Conservation (phyloP, 2,113 vertebrate genomes). For the Amphiprion ocellaris region DNA sequence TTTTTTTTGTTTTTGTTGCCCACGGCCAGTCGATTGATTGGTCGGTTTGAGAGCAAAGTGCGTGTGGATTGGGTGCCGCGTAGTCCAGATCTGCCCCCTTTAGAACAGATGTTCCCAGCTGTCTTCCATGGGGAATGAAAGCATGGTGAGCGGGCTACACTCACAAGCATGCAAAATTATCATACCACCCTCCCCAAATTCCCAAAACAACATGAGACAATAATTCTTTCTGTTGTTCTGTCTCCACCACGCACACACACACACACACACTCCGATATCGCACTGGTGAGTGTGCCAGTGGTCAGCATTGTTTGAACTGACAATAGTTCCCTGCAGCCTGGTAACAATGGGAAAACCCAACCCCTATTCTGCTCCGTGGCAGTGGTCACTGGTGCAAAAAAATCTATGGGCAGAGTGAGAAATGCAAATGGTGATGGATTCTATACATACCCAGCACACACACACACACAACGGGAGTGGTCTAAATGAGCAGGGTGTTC, state of each 20-base stretch:
- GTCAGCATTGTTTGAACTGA: conserved; percentile 78
- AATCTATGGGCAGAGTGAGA: conserved; percentile 41
- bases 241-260: conserved; percentile 2
- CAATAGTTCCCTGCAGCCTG: conserved; percentile 81
- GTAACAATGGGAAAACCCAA: conserved; percentile 75
- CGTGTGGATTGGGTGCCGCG: conserved; percentile 61
- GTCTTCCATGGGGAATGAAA: conserved; percentile 68
- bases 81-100: conserved; percentile 18
- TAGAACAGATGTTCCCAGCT: conserved; percentile 83
- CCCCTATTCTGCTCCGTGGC: conserved; percentile 71
- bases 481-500: conserved; percentile 59
- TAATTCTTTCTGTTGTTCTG: conserved; percentile 22
- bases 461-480: conserved; percentile 32
- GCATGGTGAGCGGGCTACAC: conserved; percentile 24
- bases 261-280: conserved; percentile 19
- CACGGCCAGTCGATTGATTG: conserved; percentile 30
- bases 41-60: conserved; percentile 34
- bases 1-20: neutral
- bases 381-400: conserved; percentile 53
- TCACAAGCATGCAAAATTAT: conserved; percentile 26
- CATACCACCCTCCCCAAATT: conserved; percentile 57
- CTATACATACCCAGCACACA: conserved; percentile 67
- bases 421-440: conserved; percentile 79
- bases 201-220: conserved; percentile 62
- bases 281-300: conserved; percentile 76